Base-by-base conservation (phyloP, 1,140 invertebrate species). In the Bombus ignitus region DNA sequence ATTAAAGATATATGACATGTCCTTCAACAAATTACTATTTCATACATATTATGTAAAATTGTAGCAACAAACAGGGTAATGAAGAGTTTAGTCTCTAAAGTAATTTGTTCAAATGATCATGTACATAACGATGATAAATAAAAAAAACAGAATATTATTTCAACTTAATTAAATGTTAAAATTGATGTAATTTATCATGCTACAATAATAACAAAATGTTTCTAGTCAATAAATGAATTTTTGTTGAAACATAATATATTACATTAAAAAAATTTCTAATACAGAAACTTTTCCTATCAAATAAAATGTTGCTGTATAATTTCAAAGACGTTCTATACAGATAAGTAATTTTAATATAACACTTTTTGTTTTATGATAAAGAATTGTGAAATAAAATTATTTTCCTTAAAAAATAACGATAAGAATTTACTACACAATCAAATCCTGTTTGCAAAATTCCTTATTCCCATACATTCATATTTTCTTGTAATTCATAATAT, bases 221-320 rank as follows among this genome's bases (percentile, higher is more conserved):
- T 82, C 73, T 82, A 82, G 85, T 83, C 73, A 77, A 82, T 68
- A 81, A 74, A 44, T 39, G 10, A 68, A 28, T 42, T 47, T 81
- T 25, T 72, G n/a, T 80, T 83, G 15, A 53, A 39, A 76, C n/a
- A 44, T 62, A 59, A 22, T 6, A 44, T 39, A 15, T 62, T 65
- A 42, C 6, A 65, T 32, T 18, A 32, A 79, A 35, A 37, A 37
- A 39, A 39, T 39, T 22, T 77, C 8, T 77, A 71, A 28, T 18
- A 81, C 10, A 71, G 44, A 22, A 47, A 28, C 0, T 35, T 79
- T 79, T 79, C 6, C 25, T 65, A 39, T 44, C 42, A 65, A 42
- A 44, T 32, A 39, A 65, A 39, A n/a, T 25, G 13, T 65, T 42
- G 10, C 22, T 65, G 25, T 78, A 35, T 44, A 25, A 42, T 65